These are phyloP conservation scores for Melinaea menophilus DNA, from an alignment of 2,888 invertebrate species.

Conservation along the genomic window DNA sequence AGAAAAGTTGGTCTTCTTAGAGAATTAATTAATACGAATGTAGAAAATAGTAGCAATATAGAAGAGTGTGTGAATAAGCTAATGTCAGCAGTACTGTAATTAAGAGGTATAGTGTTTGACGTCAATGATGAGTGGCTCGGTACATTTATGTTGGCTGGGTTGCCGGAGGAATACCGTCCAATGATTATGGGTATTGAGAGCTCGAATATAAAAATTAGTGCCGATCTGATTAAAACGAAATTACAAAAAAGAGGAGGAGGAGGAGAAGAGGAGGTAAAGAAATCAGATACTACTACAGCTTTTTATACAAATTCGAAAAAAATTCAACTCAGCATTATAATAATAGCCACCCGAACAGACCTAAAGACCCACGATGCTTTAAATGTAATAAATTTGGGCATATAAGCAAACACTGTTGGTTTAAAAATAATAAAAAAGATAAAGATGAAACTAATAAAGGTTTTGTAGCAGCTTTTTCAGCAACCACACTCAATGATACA, in stretches of 20 bases:
- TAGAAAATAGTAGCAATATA: slow-evolving; percentile 22
- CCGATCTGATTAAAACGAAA: slow-evolving; percentile 30
- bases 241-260: slow-evolving; percentile 16
- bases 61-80: slow-evolving; percentile 30
- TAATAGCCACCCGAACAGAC: background rate
- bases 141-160: slow-evolving; percentile 11
- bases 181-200: slow-evolving; percentile 26
- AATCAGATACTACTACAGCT: slow-evolving; percentile 10
- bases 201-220: slow-evolving; percentile 26
- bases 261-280: slow-evolving; percentile 11
- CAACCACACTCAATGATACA: slow-evolving; percentile 6
- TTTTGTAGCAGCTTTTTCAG: slow-evolving; percentile 16
- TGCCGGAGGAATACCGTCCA: background rate
- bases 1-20: slow-evolving; percentile 27
- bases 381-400: slow-evolving; percentile 18
- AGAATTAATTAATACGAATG: slow-evolving; percentile 18
- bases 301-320: slow-evolving; percentile 2
- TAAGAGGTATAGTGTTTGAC: slow-evolving; percentile 8
- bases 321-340: background rate
- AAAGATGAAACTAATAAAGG: slow-evolving; percentile 9
- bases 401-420: slow-evolving; percentile 10
- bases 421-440: slow-evolving; percentile 10
- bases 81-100: slow-evolving; percentile 15
- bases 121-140: slow-evolving; percentile 11
- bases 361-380: slow-evolving; percentile 13